These are phyloP conservation scores for Lissocephala sabroskyi DNA, from an alignment of 2,888 invertebrate species.

Conservation along the genomic window DNA sequence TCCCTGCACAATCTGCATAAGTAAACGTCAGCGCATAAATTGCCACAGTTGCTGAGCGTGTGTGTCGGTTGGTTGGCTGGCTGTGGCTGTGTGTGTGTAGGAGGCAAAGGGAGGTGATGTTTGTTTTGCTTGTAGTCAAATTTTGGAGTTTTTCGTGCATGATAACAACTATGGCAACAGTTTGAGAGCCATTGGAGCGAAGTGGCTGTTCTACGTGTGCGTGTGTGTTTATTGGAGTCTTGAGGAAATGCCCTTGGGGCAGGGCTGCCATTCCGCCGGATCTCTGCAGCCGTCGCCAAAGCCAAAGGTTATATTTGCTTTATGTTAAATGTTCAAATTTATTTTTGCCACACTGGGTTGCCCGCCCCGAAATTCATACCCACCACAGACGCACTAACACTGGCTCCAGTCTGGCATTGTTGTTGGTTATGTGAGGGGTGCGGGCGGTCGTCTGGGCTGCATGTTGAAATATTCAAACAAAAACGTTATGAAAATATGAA, in stretches of 20 bases:
- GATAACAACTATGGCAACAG: constrained; percentile 62
- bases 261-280: too few species aligned
- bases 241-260: too few species aligned
- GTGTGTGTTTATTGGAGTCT: too few species aligned
- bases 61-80: too few species aligned
- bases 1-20: constrained; percentile 24
- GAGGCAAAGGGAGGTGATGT: too few species aligned
- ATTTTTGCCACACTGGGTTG: constrained; percentile 49
- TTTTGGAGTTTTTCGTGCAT: constrained; percentile 56
- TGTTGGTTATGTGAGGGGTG: neutral
- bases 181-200: constrained; percentile 56
- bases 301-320: constrained; percentile 69
- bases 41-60: constrained; percentile 37
- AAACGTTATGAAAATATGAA: constrained; percentile 67
- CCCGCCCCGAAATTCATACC: too few species aligned
- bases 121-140: constrained; percentile 31
- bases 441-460: constrained; percentile 30
- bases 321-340: constrained; percentile 67
- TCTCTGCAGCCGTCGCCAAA: constrained; percentile 12
- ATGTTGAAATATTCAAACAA: constrained; percentile 54
- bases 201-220: constrained; percentile 19
- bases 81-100: too few species aligned
- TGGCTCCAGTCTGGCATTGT: too few species aligned
- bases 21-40: constrained; percentile 51
- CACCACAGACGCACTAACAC: too few species aligned